phyloP scores from a whole-genome alignment of 2,113 vertebrate genomes.

The Pelvicachromis taeniatus region DNA sequence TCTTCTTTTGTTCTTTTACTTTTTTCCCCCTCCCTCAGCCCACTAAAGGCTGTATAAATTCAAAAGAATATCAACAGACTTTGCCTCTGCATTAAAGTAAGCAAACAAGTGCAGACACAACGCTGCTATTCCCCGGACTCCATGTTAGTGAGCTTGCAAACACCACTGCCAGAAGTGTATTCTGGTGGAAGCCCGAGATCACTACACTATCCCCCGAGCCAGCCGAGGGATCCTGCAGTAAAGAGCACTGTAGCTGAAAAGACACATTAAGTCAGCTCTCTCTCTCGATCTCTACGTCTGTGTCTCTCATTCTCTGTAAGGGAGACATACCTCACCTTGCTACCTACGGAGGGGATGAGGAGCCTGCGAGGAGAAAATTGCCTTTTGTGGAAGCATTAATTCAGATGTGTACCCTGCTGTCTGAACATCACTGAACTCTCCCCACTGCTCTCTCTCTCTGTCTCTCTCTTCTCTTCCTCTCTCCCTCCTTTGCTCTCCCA shows the following conservation, averaged over 20 bases:
- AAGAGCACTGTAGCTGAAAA: constrained; percentile 49
- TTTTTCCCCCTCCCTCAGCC: constrained; percentile 29
- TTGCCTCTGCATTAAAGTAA: constrained; percentile 64
- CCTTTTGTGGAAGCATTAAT: constrained; percentile 77
- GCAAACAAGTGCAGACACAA: constrained; percentile 66
- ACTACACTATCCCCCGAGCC: constrained; percentile 68
- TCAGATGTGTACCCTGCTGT: constrained; percentile 74
- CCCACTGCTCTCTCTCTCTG: constrained; percentile 33
- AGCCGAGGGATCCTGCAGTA: constrained; percentile 58
- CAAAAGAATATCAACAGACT: constrained; percentile 66
- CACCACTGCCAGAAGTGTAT: constrained; percentile 69
- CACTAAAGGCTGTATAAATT: constrained; percentile 61
- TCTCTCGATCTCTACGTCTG: constrained; percentile 12
- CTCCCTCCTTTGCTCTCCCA: constrained; percentile 16
- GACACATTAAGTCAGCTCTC: constrained; percentile 60
- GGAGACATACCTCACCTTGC: constrained; percentile 69
- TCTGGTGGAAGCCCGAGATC: constrained; percentile 72
- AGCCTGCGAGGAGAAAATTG: constrained; percentile 70
- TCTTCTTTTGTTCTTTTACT: constrained; percentile 46
- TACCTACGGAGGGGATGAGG: constrained; percentile 65
- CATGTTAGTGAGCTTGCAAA: constrained; percentile 72
- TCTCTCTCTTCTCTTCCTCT: constrained; percentile 1
- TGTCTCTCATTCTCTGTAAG: constrained; percentile 44
- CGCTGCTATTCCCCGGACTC: constrained; percentile 59
- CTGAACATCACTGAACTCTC: constrained; percentile 70